These are phyloP conservation scores for Ophion obscuratus DNA, from an alignment of 2,888 invertebrate genomes.

Conservation along the genomic window DNA sequence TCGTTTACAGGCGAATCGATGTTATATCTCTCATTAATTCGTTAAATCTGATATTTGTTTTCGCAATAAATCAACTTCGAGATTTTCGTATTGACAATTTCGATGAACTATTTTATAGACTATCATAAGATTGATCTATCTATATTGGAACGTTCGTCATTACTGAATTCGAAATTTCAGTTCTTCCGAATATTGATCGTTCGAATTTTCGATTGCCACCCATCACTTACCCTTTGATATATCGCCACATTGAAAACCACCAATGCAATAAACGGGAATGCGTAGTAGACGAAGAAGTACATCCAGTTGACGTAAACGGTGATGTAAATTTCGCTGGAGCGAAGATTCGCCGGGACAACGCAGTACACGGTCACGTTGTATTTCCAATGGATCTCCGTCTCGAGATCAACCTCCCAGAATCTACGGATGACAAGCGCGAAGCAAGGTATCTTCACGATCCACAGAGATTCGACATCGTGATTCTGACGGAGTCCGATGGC, in stretches of 20 bases:
- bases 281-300: conserved; percentile 97
- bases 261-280: conserved; percentile 95
- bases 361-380: conserved; percentile 89
- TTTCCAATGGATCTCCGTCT: conserved; percentile 81
- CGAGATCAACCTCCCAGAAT: conserved; percentile 88
- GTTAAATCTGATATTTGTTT: too few species aligned
- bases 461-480: too few species aligned
- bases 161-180: too few species aligned
- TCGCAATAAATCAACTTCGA: too few species aligned
- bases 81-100: too few species aligned
- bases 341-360: conserved; percentile 88
- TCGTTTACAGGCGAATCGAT: too few species aligned
- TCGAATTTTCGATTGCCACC: not conserved
- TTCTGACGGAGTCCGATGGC: not conserved
- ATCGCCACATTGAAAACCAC: conserved; percentile 96
- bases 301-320: conserved; percentile 97
- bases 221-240: conserved; percentile 90
- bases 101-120: too few species aligned
- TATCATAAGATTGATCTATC: too few species aligned
- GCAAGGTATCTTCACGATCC: not conserved
- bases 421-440: conserved; percentile 79
- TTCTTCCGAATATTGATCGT: too few species aligned
- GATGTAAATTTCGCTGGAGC: conserved; percentile 90
- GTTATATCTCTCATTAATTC: too few species aligned
- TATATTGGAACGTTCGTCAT: too few species aligned